These are phyloP conservation scores for Microctenopoma steveboyesi DNA, from an alignment of 2,797 vertebrate species.

Conservation along the genomic window DNA sequence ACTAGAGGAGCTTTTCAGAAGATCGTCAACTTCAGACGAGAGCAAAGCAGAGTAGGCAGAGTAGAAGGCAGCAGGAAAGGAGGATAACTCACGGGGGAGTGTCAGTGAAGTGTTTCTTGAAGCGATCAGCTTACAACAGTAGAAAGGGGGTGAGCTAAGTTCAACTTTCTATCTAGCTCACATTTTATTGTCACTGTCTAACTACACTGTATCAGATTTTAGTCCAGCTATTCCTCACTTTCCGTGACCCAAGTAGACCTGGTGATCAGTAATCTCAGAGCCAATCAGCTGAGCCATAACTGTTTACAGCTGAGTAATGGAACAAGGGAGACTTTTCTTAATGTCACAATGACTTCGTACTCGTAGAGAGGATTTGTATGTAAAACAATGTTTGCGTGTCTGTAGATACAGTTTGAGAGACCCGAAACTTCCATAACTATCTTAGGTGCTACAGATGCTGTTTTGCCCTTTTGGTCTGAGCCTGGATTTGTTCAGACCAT, in stretches of 20 bases:
- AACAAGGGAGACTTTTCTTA: background rate
- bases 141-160: slow-evolving; percentile 36
- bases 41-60: slow-evolving; percentile 45
- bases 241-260: slow-evolving; percentile 2
- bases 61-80: slow-evolving; percentile 48
- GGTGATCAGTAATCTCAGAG: background rate
- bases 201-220: slow-evolving; percentile 33
- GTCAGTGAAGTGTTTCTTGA: slow-evolving; percentile 53
- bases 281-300: background rate
- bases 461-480: too few species aligned
- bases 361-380: too few species aligned
- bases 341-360: too few species aligned
- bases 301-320: background rate
- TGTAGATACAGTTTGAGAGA: too few species aligned
- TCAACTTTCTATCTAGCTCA: slow-evolving; percentile 42
- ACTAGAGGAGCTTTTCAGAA: slow-evolving; percentile 27
- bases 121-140: slow-evolving; percentile 42
- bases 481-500: too few species aligned
- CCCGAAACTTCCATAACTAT: too few species aligned
- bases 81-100: slow-evolving; percentile 59
- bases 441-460: too few species aligned
- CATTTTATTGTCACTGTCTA: slow-evolving; percentile 22
- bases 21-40: slow-evolving; percentile 49
- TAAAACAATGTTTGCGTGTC: too few species aligned
- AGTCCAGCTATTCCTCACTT: slow-evolving; percentile 25